These are phyloP conservation scores for Macropodus opercularis DNA, from an alignment of 2,797 vertebrate genomes.

Conservation along the genomic window DNA sequence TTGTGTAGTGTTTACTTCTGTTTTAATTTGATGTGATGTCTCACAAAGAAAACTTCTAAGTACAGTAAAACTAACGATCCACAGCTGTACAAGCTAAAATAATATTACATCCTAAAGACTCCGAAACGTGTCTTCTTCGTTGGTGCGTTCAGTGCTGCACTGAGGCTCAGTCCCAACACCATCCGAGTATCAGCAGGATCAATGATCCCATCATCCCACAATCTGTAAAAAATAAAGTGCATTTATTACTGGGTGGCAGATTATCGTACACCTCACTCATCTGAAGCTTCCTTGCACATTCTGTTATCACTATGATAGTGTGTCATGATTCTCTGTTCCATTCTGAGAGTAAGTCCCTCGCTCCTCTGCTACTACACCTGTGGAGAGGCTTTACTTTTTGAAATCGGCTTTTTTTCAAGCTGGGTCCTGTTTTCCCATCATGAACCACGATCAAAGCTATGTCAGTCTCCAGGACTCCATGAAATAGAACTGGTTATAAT, in stretches of 20 bases:
- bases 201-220: constrained; percentile 99
- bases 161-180: constrained; percentile 93
- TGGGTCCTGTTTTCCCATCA: not conserved
- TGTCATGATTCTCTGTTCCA: constrained; percentile 21
- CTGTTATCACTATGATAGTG: constrained; percentile 24
- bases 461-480: not conserved
- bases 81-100: not conserved
- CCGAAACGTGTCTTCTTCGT: constrained; percentile 90
- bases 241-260: constrained; percentile 41
- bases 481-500: too few species aligned
- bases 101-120: constrained; percentile 90
- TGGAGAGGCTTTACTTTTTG: not conserved
- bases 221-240: constrained; percentile 73
- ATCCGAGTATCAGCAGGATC: constrained; percentile 95
- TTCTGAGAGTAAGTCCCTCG: not conserved
- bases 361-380: constrained; percentile 15
- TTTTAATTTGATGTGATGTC: constrained; percentile 20
- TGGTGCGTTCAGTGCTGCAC: constrained; percentile 92
- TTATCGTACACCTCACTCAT: constrained; percentile 21
- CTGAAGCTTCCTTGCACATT: constrained; percentile 8
- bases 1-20: not conserved
- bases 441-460: constrained; percentile 1
- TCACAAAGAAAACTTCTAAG: constrained; percentile 20
- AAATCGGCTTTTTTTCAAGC: not conserved
- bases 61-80: constrained; percentile 3